Base-by-base conservation (phyloP, 2,113 vertebrate genomes). In the Tragelaphus strepsiceros region DNA sequence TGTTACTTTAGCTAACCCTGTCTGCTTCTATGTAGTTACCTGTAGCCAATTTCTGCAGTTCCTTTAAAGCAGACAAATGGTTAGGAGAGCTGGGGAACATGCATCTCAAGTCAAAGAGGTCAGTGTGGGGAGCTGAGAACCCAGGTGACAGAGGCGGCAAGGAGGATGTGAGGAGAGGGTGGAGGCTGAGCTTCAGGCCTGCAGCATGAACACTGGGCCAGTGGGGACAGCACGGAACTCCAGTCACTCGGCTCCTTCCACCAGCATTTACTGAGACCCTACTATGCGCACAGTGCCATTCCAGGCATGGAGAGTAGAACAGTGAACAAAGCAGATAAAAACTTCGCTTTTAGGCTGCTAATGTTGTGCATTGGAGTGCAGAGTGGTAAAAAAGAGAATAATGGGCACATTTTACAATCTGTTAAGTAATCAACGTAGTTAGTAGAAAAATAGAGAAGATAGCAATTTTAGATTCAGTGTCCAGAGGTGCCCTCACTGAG, bases 391-490 rank as follows among this genome's bases (percentile, higher is more conserved):
- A 94, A 77, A 51, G 85, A 87, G 46, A 90, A 85, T 46, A 87
- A 77, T 90, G 58, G 93, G 46, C 43, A 46, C 17, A 59, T 61
- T 92, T 86, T 53, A 89, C 46, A 88, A 93, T 95, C 64, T 80
- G 43, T 71, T 80, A 84, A 97, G 59, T 84, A 88, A 95, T 96
- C 58, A 6, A 74, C 85, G 10, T 26, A 28, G 32, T 87, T 93
- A 14, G 35, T 7, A 82, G 12, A 64, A 87, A 77, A 90, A 51
- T 80, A 39, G 64, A 43, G 1, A 59, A 35, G 26, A 43, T 11
- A 30, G 22, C 17, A 88, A 78, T 92, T 67, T 74, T n/a, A 59
- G 22, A 54, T 22, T 22, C 3, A 13, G 6, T 53, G 16, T 46
- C 22, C 91, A 30, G 28, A 61, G 43, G 81, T 22, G 17, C 32